Percentiles rank a stretch among this genome's conserved stretches.
Conservation (phyloP, 2,113 vertebrate genomes). For the Anarrhichthys ocellatus region DNA sequence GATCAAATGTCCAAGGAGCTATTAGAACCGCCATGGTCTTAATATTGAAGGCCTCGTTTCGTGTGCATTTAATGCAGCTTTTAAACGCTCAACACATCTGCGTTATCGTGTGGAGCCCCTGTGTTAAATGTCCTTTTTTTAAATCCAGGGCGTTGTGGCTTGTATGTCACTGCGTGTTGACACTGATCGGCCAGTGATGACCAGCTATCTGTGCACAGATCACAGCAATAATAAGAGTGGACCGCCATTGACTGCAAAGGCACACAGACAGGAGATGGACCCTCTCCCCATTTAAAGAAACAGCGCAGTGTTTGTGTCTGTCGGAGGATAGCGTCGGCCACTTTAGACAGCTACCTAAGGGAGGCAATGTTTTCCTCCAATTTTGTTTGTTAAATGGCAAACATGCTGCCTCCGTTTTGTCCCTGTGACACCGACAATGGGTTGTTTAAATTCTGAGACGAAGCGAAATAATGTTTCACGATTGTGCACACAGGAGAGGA, state of each 20-base stretch:
- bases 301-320: constrained; percentile 71
- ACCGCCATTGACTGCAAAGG: constrained; percentile 79
- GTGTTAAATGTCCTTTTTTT: constrained; percentile 6
- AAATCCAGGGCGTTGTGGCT: constrained; percentile 19
- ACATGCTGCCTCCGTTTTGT: neutral
- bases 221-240: constrained; percentile 60
- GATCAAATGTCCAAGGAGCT: constrained; percentile 14
- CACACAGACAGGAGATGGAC: constrained; percentile 64
- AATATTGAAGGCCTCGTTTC: constrained; percentile 20
- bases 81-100: neutral
- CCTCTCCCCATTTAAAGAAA: constrained; percentile 76
- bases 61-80: constrained; percentile 16
- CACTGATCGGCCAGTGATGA: constrained; percentile 33
- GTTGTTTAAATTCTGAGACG: neutral
- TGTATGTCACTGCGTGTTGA: constrained; percentile 35
- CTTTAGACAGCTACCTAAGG: constrained; percentile 25
- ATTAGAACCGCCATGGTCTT: neutral
- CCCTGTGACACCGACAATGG: neutral
- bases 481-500: neutral
- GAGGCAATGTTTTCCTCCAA: constrained; percentile 47
- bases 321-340: constrained; percentile 23
- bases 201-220: constrained; percentile 43
- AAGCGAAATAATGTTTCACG: neutral
- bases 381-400: constrained; percentile 13
- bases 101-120: neutral